Evolutionary conservation across 2,888 invertebrate genomes (phyloP).

Genomic region (Hyppa rectilinea): DNA sequence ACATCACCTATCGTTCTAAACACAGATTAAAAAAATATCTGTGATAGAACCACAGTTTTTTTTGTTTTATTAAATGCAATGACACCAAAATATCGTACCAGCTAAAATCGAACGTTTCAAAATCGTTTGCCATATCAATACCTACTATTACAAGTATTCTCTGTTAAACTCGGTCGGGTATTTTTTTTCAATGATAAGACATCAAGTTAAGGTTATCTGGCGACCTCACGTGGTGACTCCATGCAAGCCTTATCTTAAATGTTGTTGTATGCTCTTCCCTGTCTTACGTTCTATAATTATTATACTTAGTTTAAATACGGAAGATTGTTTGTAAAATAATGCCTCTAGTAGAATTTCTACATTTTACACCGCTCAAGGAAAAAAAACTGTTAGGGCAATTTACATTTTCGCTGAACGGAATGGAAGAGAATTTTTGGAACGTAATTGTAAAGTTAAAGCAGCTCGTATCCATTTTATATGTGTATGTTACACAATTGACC

Average conservation of each 20-base stretch:
- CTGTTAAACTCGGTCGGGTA: slow-evolving; percentile 33
- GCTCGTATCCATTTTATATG: too few species aligned
- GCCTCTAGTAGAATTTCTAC: too few species aligned
- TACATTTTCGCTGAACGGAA: too few species aligned
- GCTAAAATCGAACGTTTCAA: background rate
- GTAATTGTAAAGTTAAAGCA: too few species aligned
- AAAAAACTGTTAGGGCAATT: too few species aligned
- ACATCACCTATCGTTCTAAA: background rate
- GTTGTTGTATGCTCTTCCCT: slow-evolving; percentile 41
- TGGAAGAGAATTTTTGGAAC: too few species aligned
- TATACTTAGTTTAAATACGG: slow-evolving; percentile 5
- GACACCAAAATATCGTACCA: too few species aligned
- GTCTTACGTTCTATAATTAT: slow-evolving; percentile 17
- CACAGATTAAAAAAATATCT: too few species aligned
- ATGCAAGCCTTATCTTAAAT: slow-evolving; percentile 49
- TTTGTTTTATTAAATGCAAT: too few species aligned
- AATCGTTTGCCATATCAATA: background rate
- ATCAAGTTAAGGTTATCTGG: slow-evolving; percentile 43
- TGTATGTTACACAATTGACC: too few species aligned
- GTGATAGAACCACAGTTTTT: too few species aligned
- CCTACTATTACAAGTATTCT: slow-evolving; percentile 4
- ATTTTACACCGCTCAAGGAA: background rate
- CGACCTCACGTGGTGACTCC: slow-evolving; percentile 33
- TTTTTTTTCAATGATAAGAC: slow-evolving; percentile 63
- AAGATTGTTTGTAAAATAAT: slow-evolving; percentile 1